These are phyloP conservation scores for Siniperca undulata DNA, from an alignment of 2,797 vertebrate species.

Conservation along the genomic window DNA sequence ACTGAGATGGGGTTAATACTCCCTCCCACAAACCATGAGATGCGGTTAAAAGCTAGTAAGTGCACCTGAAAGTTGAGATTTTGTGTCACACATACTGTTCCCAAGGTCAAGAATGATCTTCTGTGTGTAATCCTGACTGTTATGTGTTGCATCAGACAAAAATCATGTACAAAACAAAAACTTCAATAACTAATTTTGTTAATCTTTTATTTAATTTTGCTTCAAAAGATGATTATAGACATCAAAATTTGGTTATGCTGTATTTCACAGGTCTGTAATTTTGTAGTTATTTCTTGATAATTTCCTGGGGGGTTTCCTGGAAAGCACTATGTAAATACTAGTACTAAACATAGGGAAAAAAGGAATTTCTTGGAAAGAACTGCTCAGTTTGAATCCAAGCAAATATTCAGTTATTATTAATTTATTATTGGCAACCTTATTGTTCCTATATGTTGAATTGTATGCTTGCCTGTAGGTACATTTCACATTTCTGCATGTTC, in stretches of 20 bases:
- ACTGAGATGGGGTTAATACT: constrained; percentile 3
- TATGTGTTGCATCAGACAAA: neutral
- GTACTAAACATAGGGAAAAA: constrained; percentile 12
- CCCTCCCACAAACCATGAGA: constrained; percentile 1
- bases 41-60: constrained; percentile 1
- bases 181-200: neutral
- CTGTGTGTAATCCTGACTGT: neutral
- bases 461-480: constrained; percentile 2
- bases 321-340: constrained; percentile 30
- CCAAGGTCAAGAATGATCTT: neutral
- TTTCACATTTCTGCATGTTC: constrained; percentile 5
- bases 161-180: neutral
- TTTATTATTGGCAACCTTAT: constrained; percentile 6
- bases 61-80: constrained; percentile 10
- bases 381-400: constrained; percentile 6
- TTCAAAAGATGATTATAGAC: constrained; percentile 5
- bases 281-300: neutral
- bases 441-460: constrained; percentile 15
- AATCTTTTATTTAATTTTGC: neutral
- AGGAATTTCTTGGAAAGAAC: neutral
- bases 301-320: neutral
- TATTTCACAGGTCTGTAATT: neutral
- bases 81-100: neutral
- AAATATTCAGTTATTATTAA: constrained; percentile 27
- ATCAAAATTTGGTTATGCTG: neutral